Evolutionary conservation across 2,888 invertebrate species (phyloP).

Genomic region (Villa cingulata): DNA sequence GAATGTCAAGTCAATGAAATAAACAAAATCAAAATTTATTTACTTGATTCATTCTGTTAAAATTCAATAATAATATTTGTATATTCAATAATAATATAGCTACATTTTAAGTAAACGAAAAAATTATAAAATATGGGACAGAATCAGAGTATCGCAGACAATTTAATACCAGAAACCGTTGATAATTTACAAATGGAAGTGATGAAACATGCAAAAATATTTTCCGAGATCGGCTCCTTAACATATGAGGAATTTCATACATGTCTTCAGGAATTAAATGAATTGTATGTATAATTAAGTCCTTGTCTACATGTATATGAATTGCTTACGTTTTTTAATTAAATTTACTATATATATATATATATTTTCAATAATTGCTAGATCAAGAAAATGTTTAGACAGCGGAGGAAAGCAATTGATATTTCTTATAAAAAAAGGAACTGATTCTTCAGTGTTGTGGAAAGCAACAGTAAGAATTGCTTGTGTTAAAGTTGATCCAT

Average conservation of each 20-base stretch:
- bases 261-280: conserved; percentile 45
- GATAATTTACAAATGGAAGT: conserved; percentile 24
- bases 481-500: conserved; percentile 45
- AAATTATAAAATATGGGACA: no score
- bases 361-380: conserved; percentile 21
- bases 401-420: conserved; percentile 47
- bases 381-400: conserved; percentile 47
- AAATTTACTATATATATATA: no score
- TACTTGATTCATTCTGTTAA: no score
- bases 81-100: no score
- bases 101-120: no score
- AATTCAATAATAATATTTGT: no score
- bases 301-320: conserved; percentile 4
- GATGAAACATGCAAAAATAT: conserved; percentile 31
- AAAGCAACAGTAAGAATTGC: conserved; percentile 53
- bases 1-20: no score
- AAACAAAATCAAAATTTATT: no score
- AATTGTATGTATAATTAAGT: conserved; percentile 45
- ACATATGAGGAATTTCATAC: conserved; percentile 46
- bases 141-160: conserved; percentile 20
- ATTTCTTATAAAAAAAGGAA: conserved; percentile 50
- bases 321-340: neutral
- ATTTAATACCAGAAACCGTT: conserved; percentile 22
- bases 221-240: conserved; percentile 35
- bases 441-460: conserved; percentile 51